Percentiles rank a stretch among this genome's conserved stretches.
Evolutionary conservation across 2,113 vertebrate species (phyloP).

Genomic region (Urocolius indicus): DNA sequence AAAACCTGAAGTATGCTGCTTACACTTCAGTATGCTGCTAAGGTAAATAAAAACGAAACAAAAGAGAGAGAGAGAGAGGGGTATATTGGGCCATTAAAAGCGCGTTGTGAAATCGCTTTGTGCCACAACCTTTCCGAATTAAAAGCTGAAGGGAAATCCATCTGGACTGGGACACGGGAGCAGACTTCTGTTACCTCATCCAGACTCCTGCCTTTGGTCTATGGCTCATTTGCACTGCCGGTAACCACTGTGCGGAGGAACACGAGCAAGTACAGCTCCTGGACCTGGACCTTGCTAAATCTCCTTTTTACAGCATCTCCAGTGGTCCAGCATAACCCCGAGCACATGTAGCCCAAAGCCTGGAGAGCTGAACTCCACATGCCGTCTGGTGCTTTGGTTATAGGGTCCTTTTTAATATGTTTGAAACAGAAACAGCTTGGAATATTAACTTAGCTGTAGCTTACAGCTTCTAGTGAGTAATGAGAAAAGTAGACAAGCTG

Average conservation of each 20-base stretch:
- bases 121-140: conserved; percentile 32
- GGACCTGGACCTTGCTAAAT: background rate
- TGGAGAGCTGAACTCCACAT: background rate
- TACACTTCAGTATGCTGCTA: conserved; percentile 11
- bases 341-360: background rate
- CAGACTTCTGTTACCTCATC: background rate
- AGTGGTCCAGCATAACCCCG: background rate
- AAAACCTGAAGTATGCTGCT: conserved; percentile 19
- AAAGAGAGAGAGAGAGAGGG: background rate
- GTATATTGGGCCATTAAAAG: background rate
- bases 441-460: background rate
- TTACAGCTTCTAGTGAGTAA: background rate
- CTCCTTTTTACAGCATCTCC: background rate
- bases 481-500: background rate
- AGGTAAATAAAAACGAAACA: conserved; percentile 55
- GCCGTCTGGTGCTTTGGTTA: background rate
- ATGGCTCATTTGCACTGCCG: conserved; percentile 13
- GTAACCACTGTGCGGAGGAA: background rate
- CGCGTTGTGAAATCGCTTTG: conserved; percentile 3
- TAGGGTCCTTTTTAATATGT: background rate
- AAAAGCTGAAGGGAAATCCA: conserved; percentile 47
- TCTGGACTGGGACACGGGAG: background rate
- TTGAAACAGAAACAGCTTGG: background rate
- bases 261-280: background rate
- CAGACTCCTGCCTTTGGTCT: background rate